Evolutionary conservation across 1,140 invertebrate genomes (phyloP).

Genomic region (Cepaea nemoralis): DNA sequence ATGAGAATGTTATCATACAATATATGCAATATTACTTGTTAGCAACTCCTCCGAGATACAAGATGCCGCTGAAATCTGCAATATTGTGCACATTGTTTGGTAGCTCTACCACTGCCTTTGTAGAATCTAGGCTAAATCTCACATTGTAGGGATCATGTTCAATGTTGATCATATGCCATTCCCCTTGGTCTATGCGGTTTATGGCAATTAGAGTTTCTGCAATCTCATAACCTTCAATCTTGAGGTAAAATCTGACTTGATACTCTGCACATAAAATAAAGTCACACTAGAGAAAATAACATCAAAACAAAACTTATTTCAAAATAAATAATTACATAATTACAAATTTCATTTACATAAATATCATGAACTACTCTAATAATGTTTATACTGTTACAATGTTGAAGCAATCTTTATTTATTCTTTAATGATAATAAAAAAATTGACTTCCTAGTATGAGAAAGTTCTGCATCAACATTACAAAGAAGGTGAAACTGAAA

Average conservation of each 20-base stretch:
- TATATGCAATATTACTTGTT: constrained; percentile 63
- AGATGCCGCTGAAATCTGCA: constrained; percentile 46
- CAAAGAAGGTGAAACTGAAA: no score
- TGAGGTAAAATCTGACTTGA: constrained; percentile 90
- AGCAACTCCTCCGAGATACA: constrained; percentile 81
- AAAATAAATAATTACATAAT: no score
- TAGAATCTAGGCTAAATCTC: constrained; percentile 90
- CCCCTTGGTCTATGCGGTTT: constrained; percentile 86
- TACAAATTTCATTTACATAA: no score
- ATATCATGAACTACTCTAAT: no score
- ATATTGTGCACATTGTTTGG: constrained; percentile 34
- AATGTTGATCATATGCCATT: constrained; percentile 90
- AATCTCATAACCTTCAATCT: constrained; percentile 82
- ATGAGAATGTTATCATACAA: no score
- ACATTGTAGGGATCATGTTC: constrained; percentile 88
- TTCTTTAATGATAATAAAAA: no score
- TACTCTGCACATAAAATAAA: constrained; percentile 76
- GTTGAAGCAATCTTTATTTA: no score
- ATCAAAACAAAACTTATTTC: no score
- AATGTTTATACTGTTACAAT: no score
- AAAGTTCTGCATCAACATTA: no score
- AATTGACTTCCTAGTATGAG: no score
- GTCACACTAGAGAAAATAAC: background rate
- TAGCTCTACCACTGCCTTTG: constrained; percentile 39
- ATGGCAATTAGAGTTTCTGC: constrained; percentile 85